Evolutionary conservation across 2,113 vertebrate genomes (phyloP).

Genomic region (Carassius carassius): DNA sequence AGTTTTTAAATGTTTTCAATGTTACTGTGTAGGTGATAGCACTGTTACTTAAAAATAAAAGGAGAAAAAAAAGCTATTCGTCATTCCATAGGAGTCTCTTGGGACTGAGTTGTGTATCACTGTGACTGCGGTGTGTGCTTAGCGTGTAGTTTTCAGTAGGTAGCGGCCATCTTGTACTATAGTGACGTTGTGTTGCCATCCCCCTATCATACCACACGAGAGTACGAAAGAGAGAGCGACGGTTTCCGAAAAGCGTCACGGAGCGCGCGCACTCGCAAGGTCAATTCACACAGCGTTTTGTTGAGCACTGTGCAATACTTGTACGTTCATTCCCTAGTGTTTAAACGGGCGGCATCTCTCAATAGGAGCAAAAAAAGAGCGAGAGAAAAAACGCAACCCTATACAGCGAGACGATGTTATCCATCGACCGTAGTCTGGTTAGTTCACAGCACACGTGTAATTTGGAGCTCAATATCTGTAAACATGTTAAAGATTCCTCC

Average conservation of each 20-base stretch:
- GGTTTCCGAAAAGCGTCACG: slow-evolving; percentile 76
- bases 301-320: slow-evolving; percentile 96
- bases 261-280: slow-evolving; percentile 66
- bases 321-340: slow-evolving; percentile 71
- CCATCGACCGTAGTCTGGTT: slow-evolving; percentile 64
- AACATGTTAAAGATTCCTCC: slow-evolving; percentile 64
- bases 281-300: slow-evolving; percentile 88
- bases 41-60: slow-evolving; percentile 80
- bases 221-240: slow-evolving; percentile 55
- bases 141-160: slow-evolving; percentile 95
- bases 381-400: slow-evolving; percentile 49
- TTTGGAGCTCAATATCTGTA: slow-evolving; percentile 62
- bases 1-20: slow-evolving; percentile 98
- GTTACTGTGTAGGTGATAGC: slow-evolving; percentile 96
- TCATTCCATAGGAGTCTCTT: slow-evolving; percentile 96
- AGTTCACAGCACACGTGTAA: slow-evolving; percentile 74
- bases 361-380: slow-evolving; percentile 30
- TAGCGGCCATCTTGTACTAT: slow-evolving; percentile 91
- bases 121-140: slow-evolving; percentile 99
- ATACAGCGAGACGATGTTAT: slow-evolving; percentile 35
- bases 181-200: slow-evolving; percentile 96
- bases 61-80: slow-evolving; percentile 84
- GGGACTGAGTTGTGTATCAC: slow-evolving; percentile 99
- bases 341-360: slow-evolving; percentile 62
- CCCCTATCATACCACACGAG: slow-evolving; percentile 84